These are phyloP conservation scores for Pogona vitticeps DNA, from an alignment of 2,113 vertebrate genomes.

Conservation along the genomic window DNA sequence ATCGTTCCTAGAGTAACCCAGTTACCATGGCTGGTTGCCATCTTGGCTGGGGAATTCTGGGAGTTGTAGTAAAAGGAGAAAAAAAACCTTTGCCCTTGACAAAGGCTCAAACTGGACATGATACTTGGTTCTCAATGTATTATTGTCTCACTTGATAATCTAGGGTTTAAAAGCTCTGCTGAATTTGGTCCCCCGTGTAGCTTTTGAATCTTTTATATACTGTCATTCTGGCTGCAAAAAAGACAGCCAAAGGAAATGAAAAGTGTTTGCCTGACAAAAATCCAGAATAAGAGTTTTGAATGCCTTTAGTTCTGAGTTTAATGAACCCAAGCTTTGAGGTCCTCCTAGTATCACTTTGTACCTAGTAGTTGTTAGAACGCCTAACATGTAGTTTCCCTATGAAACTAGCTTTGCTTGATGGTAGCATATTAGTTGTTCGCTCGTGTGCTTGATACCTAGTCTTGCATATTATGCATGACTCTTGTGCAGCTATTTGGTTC, in stretches of 20 bases:
- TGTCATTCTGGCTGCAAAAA: neutral
- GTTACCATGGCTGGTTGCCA: too few species aligned
- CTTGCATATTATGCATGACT: neutral
- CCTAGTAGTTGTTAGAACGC: neutral
- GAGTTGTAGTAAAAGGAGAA: too few species aligned
- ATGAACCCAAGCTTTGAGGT: neutral
- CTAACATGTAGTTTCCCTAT: conserved; percentile 16
- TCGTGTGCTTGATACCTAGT: conserved; percentile 3
- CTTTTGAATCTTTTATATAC: too few species aligned
- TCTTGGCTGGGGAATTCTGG: too few species aligned
- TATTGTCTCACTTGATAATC: too few species aligned
- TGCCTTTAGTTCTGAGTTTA: neutral
- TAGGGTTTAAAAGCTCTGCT: too few species aligned
- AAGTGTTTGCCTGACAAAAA: neutral
- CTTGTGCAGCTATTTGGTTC: neutral
- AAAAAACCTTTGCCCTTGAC: too few species aligned
- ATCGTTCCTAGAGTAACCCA: too few species aligned
- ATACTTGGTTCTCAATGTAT: too few species aligned
- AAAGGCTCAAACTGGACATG: too few species aligned
- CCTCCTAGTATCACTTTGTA: neutral
- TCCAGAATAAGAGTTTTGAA: conserved; percentile 36
- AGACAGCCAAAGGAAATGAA: neutral
- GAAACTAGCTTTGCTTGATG: conserved; percentile 24
- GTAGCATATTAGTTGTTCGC: neutral
- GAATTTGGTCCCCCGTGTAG: too few species aligned